Conservation (phyloP, 2,113 vertebrate genomes). For the Trinectes maculatus region DNA sequence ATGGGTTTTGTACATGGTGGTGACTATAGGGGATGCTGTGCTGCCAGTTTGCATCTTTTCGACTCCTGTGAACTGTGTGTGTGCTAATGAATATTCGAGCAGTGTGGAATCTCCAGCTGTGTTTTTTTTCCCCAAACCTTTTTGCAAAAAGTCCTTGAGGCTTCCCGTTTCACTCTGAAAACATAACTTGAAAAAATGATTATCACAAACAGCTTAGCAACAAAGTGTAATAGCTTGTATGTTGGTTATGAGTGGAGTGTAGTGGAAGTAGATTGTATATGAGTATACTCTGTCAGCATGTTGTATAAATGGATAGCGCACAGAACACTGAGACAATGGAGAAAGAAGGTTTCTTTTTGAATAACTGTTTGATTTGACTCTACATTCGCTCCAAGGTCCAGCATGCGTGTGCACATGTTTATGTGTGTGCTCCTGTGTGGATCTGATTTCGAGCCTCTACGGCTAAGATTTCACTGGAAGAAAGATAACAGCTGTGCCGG, state of each 20-base stretch:
- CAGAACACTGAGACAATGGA: conserved; percentile 37
- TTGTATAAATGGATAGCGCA: conserved; percentile 58
- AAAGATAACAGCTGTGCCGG: conserved; percentile 57
- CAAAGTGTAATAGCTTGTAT: conserved; percentile 58
- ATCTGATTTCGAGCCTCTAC: conserved; percentile 56
- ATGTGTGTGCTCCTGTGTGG: conserved; percentile 44
- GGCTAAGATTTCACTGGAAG: conserved; percentile 53
- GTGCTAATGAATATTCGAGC: conserved; percentile 20
- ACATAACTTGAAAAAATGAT: conserved; percentile 55
- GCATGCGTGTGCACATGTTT: conserved; percentile 29
- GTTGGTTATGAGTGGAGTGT: conserved; percentile 49
- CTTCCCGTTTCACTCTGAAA: conserved; percentile 75
- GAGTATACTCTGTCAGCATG: conserved; percentile 52
- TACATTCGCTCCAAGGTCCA: conserved; percentile 67
- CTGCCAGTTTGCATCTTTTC: neutral
- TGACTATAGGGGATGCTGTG: too few species aligned
- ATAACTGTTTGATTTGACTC: conserved; percentile 49
- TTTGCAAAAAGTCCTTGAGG: conserved; percentile 69
- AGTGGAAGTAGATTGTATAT: conserved; percentile 32
- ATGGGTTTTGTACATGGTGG: too few species aligned
- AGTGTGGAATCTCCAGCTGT: conserved; percentile 32
- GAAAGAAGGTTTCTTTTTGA: conserved; percentile 16
- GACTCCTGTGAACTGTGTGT: neutral
- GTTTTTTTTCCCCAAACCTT: conserved; percentile 57
- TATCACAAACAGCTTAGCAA: conserved; percentile 58